Evolutionary conservation across 2,113 vertebrate genomes (phyloP).

Genomic region (Tachycineta bicolor): DNA sequence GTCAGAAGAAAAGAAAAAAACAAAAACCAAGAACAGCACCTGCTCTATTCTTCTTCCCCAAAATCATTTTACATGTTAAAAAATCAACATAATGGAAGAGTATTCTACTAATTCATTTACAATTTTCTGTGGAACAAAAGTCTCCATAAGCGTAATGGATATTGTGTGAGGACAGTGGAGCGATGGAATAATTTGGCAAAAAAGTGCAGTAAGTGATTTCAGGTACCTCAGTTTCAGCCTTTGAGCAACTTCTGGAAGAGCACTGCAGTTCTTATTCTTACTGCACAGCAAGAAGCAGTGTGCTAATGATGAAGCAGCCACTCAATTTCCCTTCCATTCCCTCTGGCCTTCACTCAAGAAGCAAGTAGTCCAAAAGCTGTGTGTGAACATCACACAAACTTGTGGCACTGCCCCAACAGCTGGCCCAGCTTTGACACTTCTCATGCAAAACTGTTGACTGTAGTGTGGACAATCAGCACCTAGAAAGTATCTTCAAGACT

Average conservation of each 20-base stretch:
- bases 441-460: neutral
- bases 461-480: neutral
- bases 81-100: neutral
- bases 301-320: neutral
- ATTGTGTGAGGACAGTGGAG: neutral
- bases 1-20: neutral
- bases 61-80: neutral
- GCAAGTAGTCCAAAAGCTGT: neutral
- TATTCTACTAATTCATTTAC: neutral
- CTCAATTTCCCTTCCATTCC: neutral
- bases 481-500: neutral
- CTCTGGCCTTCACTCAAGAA: neutral
- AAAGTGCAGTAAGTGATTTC: neutral
- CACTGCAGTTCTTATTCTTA: neutral
- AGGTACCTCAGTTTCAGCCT: neutral
- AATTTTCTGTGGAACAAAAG: neutral
- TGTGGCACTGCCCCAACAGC: neutral
- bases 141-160: neutral
- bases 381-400: neutral
- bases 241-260: neutral
- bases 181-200: neutral
- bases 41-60: neutral
- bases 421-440: neutral
- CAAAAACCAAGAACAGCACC: neutral
- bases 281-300: neutral